Conservation (phyloP, 2,888 invertebrate genomes). For the Tethea ocularis region DNA sequence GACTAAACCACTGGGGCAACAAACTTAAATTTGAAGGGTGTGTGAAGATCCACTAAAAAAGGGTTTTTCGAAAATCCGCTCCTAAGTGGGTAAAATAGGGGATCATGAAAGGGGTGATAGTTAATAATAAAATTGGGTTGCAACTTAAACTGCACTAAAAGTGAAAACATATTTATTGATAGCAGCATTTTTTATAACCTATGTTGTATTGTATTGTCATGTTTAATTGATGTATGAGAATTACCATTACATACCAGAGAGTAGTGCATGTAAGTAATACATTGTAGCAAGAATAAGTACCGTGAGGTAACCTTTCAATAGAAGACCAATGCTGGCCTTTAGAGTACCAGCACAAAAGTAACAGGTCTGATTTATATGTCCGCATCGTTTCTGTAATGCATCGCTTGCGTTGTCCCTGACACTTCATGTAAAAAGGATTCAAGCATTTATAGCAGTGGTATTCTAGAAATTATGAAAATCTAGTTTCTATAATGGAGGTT, state of each 20-base stretch:
- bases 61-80: too few relatives aligned
- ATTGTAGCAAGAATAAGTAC: conserved; percentile 8
- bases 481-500: background rate
- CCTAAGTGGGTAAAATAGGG: too few relatives aligned
- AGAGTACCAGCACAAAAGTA: conserved; percentile 20
- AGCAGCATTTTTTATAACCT: background rate
- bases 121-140: too few relatives aligned
- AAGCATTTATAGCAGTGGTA: background rate
- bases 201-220: background rate
- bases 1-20: too few relatives aligned
- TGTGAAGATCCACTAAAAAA: too few relatives aligned
- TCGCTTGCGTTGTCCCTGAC: conserved; percentile 10
- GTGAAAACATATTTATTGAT: too few relatives aligned
- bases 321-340: conserved; percentile 34
- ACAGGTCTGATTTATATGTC: conserved; percentile 36
- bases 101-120: too few relatives aligned
- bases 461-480: background rate
- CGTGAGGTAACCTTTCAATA: conserved; percentile 31
- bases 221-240: background rate
- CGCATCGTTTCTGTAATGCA: conserved; percentile 26
- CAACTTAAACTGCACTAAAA: too few relatives aligned
- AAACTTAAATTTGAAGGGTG: too few relatives aligned
- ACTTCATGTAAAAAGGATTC: background rate
- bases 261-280: background rate
- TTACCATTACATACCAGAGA: background rate